Base-by-base conservation (phyloP, 92 coral and sea anemone species). In the Actinernus sp. region DNA sequence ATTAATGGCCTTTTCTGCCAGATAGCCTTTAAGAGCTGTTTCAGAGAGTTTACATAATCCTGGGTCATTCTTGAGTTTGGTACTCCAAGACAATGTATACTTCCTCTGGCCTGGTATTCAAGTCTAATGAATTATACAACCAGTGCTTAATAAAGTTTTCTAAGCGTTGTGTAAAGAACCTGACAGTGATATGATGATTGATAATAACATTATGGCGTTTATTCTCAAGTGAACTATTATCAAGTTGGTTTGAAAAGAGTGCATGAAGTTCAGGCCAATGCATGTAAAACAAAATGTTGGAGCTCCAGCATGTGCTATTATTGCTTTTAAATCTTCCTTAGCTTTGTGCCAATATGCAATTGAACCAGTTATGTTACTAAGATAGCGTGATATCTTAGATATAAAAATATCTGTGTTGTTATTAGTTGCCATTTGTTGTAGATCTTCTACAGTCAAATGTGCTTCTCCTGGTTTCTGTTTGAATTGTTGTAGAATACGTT, bases 261-360 rank as follows among this genome's bases (percentile, higher is more conserved):
- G n/a, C n/a, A n/a, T n/a, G n/a, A n/a, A n/a, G n/a, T n/a, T n/a
- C n/a, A n/a, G n/a, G n/a, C n/a, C n/a, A n/a, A n/a, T n/a, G n/a
- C n/a, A n/a, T n/a, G n/a, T n/a, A n/a, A n/a, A n/a, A n/a, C n/a
- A n/a, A n/a, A n/a, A n/a, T n/a, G n/a, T n/a, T n/a, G n/a, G n/a
- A n/a, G n/a, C n/a, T n/a, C n/a, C n/a, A n/a, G n/a, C n/a, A n/a
- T n/a, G n/a, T n/a, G n/a, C n/a, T n/a, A n/a, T n/a, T n/a, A n/a
- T n/a, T n/a, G n/a, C n/a, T n/a, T n/a, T n/a, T n/a, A n/a, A n/a
- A n/a, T n/a, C n/a, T n/a, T n/a, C n/a, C n/a, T n/a, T n/a, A 13
- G 77, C 81, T 46, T 79, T 89, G 51, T 27, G 37, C 96, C 96
- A 89, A 59, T 84, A 89, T 27, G 91, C 68, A 39, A 74, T 32